phyloP scores from a whole-genome alignment of 2,113 vertebrate species.

The Lamprologus sp. region DNA sequence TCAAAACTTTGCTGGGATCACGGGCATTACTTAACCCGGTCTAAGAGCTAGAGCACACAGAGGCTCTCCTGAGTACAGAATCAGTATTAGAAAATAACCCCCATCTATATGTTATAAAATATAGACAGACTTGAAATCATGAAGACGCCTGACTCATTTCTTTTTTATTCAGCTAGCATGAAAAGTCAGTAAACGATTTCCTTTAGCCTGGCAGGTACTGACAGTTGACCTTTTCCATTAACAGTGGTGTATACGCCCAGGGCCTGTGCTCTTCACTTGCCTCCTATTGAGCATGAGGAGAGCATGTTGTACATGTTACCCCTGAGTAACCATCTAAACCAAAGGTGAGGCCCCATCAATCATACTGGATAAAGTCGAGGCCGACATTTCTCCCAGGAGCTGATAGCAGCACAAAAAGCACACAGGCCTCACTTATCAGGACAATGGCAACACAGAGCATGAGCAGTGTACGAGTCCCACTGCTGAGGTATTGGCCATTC shows the following conservation, averaged over 20 bases:
- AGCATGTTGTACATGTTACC: conserved; percentile 43
- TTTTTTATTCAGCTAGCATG: neutral
- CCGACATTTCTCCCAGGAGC: conserved; percentile 30
- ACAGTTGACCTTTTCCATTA: conserved; percentile 53
- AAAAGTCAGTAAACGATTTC: neutral
- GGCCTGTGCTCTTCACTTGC: conserved; percentile 11
- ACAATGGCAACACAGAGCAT: neutral
- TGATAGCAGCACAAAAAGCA: conserved; percentile 41
- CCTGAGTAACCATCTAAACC: conserved; percentile 35
- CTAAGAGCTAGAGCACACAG: neutral
- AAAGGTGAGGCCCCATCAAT: conserved; percentile 58
- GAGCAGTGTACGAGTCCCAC: neutral
- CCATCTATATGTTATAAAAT: neutral
- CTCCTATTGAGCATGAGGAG: conserved; percentile 30
- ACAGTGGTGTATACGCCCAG: neutral
- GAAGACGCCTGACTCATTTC: neutral
- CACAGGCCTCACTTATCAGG: conserved; percentile 33
- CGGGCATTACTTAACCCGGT: neutral
- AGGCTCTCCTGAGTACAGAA: neutral
- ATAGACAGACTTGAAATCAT: neutral
- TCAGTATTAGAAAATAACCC: neutral
- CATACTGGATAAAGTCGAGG: conserved; percentile 44
- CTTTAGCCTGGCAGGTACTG: conserved; percentile 19
- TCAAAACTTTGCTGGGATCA: neutral
- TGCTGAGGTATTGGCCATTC: neutral